Percentiles rank a stretch among this genome's conserved stretches.
Conservation (phyloP, 2,888 invertebrate genomes). For the Acanthosepion pharaonis region DNA sequence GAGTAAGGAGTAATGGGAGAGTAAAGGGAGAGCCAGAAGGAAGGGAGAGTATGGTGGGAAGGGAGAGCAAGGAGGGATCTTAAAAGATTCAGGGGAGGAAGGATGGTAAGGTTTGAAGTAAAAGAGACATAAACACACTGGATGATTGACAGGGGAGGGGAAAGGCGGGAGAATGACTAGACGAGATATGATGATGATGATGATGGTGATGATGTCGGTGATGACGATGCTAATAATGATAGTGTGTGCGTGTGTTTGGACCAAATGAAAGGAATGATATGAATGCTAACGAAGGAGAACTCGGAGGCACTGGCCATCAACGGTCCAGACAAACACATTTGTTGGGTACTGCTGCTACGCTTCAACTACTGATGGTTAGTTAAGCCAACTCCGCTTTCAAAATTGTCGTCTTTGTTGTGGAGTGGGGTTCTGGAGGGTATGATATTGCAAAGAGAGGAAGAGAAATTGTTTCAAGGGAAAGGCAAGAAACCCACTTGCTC, state of each 20-base stretch:
- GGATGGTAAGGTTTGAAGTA: neutral
- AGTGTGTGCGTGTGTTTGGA: neutral
- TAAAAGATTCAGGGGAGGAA: neutral
- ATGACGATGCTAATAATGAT: neutral
- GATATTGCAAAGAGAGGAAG: no score
- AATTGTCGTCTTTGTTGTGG: neutral
- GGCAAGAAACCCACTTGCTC: neutral
- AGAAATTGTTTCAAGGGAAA: neutral
- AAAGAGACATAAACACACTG: neutral
- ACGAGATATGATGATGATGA: neutral
- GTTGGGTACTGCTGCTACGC: neutral
- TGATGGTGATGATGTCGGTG: neutral
- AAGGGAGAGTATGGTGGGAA: neutral
- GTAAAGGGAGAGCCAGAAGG: neutral
- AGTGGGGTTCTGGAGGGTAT: no score
- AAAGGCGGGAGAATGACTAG: neutral
- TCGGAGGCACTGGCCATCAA: neutral
- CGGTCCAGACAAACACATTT: neutral
- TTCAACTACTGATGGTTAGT: neutral
- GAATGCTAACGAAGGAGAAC: conserved; percentile 36
- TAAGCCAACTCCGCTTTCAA: neutral
- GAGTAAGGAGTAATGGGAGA: neutral
- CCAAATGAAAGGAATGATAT: neutral
- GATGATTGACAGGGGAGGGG: neutral
- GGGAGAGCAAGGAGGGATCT: neutral